phyloP scores from a whole-genome alignment of 2,113 vertebrate genomes.

The Myotis yumanensis region DNA sequence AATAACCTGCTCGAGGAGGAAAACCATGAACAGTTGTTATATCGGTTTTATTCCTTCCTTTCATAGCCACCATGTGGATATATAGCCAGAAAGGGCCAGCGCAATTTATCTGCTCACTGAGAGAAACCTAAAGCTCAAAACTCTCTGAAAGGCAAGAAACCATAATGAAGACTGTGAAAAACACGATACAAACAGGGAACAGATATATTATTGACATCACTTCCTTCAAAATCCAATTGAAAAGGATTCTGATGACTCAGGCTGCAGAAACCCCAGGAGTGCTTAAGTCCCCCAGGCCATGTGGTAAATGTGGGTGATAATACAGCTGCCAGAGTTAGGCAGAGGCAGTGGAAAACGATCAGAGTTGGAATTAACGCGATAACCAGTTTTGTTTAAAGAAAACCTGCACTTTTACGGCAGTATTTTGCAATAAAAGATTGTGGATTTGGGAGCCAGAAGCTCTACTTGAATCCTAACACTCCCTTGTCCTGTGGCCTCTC shows the following conservation, averaged over 20 bases:
- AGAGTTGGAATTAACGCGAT: neutral
- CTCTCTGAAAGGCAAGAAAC: neutral
- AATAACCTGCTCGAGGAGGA: neutral
- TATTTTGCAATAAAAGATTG: neutral
- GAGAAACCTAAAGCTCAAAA: neutral
- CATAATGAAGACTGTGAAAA: neutral
- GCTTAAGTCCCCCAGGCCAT: neutral
- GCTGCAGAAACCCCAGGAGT: neutral
- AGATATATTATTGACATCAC: neutral
- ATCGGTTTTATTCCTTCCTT: neutral
- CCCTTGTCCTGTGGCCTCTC: neutral
- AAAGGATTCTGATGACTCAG: conserved; percentile 18
- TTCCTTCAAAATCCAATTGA: neutral
- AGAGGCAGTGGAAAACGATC: neutral
- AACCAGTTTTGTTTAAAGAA: neutral
- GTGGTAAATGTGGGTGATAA: neutral
- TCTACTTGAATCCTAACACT: neutral
- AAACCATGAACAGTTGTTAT: neutral
- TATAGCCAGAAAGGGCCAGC: neutral
- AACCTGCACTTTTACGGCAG: neutral
- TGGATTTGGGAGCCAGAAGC: neutral
- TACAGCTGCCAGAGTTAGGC: neutral
- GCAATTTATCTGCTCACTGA: neutral
- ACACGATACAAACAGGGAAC: neutral
- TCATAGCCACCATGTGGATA: neutral